Percentiles rank a stretch among this genome's conserved stretches.
Evolutionary conservation across 2,113 vertebrate genomes (phyloP).

Genomic region (Corythaeola cristata): DNA sequence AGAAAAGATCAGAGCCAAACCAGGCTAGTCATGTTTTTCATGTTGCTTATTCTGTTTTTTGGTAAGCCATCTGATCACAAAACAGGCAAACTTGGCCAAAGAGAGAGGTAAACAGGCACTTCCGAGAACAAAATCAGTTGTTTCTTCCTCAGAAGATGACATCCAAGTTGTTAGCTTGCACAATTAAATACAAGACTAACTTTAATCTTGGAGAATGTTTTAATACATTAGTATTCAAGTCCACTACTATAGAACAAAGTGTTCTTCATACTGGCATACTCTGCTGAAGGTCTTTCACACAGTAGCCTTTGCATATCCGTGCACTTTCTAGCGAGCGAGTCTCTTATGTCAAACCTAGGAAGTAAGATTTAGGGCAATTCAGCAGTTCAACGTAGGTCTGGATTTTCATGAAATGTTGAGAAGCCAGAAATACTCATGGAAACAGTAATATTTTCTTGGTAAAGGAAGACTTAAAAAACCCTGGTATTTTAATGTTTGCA

Average conservation of each 20-base stretch:
- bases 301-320: constrained; percentile 5
- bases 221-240: neutral
- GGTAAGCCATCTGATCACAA: neutral
- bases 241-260: neutral
- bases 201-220: neutral
- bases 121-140: neutral
- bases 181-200: neutral
- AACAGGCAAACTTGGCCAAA: neutral
- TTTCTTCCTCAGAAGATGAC: neutral
- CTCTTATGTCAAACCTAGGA: constrained; percentile 37
- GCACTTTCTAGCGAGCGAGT: constrained; percentile 2
- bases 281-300: neutral
- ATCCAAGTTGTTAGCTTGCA: neutral
- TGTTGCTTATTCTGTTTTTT: neutral
- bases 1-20: neutral
- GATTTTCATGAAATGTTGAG: neutral
- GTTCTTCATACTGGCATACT: neutral
- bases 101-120: neutral
- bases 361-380: constrained; percentile 4
- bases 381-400: neutral
- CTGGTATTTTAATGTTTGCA: neutral
- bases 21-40: neutral
- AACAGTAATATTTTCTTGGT: neutral
- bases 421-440: neutral
- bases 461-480: neutral